phyloP scores from a whole-genome alignment of 2,888 invertebrate genomes.

The Dione juno region DNA sequence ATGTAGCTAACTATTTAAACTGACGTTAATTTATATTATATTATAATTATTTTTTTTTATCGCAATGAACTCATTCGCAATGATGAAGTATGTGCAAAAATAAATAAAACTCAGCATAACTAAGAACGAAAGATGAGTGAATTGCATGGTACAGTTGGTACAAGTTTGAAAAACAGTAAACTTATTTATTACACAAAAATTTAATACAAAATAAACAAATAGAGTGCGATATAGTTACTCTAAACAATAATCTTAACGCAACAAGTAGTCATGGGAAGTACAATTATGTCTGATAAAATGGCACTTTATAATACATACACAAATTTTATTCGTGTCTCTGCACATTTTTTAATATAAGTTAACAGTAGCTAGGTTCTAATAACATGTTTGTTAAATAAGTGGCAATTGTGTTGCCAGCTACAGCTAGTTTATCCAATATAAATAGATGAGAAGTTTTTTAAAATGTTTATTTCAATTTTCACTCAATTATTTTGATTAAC shows the following conservation, averaged over 20 bases:
- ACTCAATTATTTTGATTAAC: constrained; percentile 10
- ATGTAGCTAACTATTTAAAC: too few relatives aligned
- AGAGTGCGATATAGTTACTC: constrained; percentile 45
- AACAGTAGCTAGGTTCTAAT: constrained; percentile 38
- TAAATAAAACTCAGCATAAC: not conserved
- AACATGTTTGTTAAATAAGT: constrained; percentile 37
- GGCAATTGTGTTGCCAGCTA: constrained; percentile 26
- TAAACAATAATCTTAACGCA: constrained; percentile 46
- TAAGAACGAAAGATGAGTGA: constrained; percentile 9
- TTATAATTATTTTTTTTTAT: too few relatives aligned
- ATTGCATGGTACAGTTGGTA: constrained; percentile 25
- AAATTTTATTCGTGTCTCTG: constrained; percentile 49
- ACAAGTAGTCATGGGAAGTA: constrained; percentile 45
- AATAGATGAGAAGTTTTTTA: constrained; percentile 14
- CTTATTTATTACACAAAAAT: constrained; percentile 52
- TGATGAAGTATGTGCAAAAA: not conserved
- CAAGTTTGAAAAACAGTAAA: constrained; percentile 40
- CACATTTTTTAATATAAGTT: constrained; percentile 42
- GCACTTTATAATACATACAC: constrained; percentile 54
- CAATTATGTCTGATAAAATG: constrained; percentile 46
- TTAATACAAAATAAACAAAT: constrained; percentile 50
- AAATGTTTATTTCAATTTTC: constrained; percentile 22
- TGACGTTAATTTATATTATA: too few relatives aligned
- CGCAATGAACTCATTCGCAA: not conserved
- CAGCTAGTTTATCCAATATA: constrained; percentile 13